Base-by-base conservation (phyloP, 2,797 vertebrate species). In the Triplophysa yarkandensis region DNA sequence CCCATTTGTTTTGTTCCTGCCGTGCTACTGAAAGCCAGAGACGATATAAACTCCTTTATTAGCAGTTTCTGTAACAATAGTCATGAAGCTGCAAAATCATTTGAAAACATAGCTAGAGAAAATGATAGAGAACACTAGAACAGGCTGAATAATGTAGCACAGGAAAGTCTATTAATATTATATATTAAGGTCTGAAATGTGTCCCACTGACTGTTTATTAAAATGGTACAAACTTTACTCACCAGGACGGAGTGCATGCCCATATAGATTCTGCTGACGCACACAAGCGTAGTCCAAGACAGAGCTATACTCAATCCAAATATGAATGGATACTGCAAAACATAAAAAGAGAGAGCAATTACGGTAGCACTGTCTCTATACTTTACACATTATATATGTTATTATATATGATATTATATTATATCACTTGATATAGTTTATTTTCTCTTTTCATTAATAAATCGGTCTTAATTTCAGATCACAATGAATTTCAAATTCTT, bases 171-270 rank as follows among this genome's bases (percentile, higher is more conserved):
- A n/a, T n/a, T n/a, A n/a, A n/a, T n/a, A n/a, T n/a, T n/a, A n/a
- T n/a, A n/a, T n/a, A n/a, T n/a, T n/a, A n/a, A n/a, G n/a, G n/a
- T n/a, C n/a, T n/a, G n/a, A n/a, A n/a, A n/a, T n/a, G n/a, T n/a
- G n/a, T n/a, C n/a, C n/a, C n/a, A n/a, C n/a, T n/a, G n/a, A n/a
- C n/a, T n/a, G n/a, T n/a, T n/a, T n/a, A n/a, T 55, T 5, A 27
- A 1, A 65, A 32, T 16, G 2, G 61, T 39, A 30, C 41, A 70
- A 81, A 4, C 13, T 60, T 48, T 73, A 83, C 94, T 95, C 89
- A 99, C 98, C 95, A 99, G 89, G 84, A 99, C 86, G 52, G 97
- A 98, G 86, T 99, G 97, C 97, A 99, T 99, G 73, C 97, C 97
- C 97, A 99, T 98, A 90, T 99, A 99, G 89, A 99, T 86, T 86